phyloP scores from a whole-genome alignment of 2,113 vertebrate genomes.

The Pandion haliaetus region DNA sequence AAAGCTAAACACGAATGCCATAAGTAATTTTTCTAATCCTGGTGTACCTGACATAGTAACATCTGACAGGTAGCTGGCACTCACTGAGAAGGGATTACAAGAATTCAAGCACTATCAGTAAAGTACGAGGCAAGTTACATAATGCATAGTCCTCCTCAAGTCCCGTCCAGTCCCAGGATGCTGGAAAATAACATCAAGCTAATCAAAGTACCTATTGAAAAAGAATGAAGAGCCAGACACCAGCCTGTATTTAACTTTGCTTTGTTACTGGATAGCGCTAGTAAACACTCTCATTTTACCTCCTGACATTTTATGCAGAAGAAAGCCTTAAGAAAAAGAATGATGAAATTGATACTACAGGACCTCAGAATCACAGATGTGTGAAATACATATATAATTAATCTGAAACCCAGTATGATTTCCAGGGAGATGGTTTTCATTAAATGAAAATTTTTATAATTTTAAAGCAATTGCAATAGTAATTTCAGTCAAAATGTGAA shows the following conservation, averaged over 20 bases:
- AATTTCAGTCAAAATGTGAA: slow-evolving; percentile 41
- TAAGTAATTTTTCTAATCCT: slow-evolving; percentile 3
- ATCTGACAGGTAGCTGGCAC: background rate
- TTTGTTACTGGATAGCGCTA: background rate
- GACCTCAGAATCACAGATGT: slow-evolving; percentile 43
- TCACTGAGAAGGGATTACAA: background rate
- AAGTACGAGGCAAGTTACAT: background rate
- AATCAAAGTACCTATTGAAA: background rate
- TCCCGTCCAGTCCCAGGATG: background rate
- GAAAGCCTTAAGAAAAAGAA: slow-evolving; percentile 41
- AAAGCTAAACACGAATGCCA: background rate
- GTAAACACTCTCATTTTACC: background rate
- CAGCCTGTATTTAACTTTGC: background rate
- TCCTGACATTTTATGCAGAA: background rate
- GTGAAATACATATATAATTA: slow-evolving; percentile 60
- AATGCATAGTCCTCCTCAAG: background rate
- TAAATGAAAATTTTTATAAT: slow-evolving; percentile 44
- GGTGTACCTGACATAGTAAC: background rate
- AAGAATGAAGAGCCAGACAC: background rate
- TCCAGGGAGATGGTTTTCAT: slow-evolving; percentile 52
- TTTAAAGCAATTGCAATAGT: slow-evolving; percentile 53
- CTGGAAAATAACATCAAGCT: background rate
- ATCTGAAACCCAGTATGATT: slow-evolving; percentile 48
- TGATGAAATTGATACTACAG: slow-evolving; percentile 27
- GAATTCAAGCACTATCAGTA: background rate